Base-by-base conservation (phyloP, 2,797 vertebrate genomes). In the Peromyscus aztecus region DNA sequence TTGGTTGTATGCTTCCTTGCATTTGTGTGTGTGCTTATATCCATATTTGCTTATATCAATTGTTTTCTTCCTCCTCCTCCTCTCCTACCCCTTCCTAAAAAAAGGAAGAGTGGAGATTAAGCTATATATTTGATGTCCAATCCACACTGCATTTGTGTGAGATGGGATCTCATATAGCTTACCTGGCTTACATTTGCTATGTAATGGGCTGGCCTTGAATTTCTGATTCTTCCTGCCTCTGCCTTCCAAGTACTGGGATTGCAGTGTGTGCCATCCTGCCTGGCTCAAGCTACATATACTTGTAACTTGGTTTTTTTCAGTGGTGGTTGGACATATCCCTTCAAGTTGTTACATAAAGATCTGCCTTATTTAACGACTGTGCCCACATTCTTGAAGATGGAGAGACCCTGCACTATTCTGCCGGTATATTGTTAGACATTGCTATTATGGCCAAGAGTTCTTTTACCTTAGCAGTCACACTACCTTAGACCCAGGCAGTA, bases 261-360 rank as follows among this genome's bases (percentile, higher is more conserved):
- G 24, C n/a, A 29, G 21, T 82, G 23, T 61, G 23, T 37, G 57
- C 81, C 37, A 43, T 43, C n/a, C 6, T 63, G 37, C 59, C 34
- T 46, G 27, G 57, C 2, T 31, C 16, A 84, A 65, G 40, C 40
- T 59, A 46, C 31, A 82, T 13, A 34, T 91, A 89, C 69, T 73
- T 96, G 61, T 89, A 69, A 78, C 63, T 89, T 75, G 21, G 10
- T 37, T 23, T 80, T 55, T 46, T 27, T 27, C 65, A 61, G 0
- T 91, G 82, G 52, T 75, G 17, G 31, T 75, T 89, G 61, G 8
- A 12, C 69, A 87, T 95, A 52, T 84, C 24, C 40, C 43, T 90
- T 93, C 46, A 94, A 76, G 67, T 95, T 77, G 43, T 90, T 78
- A 55, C 24, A 27, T 84, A 90, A 37, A 87, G 71, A 31, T 89